These are phyloP conservation scores for Apostichopus leukothele DNA, from an alignment of 53 echinoderm and acorn worm genomes.

Conservation along the genomic window DNA sequence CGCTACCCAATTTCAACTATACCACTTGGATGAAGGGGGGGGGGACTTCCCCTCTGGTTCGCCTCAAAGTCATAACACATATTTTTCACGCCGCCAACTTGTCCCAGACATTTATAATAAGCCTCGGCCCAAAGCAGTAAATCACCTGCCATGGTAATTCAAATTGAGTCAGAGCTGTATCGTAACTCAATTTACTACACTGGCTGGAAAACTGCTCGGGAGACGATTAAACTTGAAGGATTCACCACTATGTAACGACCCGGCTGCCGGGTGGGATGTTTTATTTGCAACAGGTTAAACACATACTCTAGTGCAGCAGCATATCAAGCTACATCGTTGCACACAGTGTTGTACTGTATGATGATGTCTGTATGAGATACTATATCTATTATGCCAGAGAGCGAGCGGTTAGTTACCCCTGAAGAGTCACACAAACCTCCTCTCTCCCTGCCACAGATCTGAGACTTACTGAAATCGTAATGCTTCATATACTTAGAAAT, in stretches of 20 bases:
- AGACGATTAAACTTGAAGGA: constrained; percentile 30
- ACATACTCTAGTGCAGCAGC: background rate
- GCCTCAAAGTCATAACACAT: constrained; percentile 42
- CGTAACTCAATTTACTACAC: constrained; percentile 35
- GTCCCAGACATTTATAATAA: constrained; percentile 44
- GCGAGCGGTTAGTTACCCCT: no score
- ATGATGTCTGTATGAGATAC: no score
- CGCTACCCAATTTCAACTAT: no score
- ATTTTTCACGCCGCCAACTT: constrained; percentile 35
- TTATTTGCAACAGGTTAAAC: constrained; percentile 34
- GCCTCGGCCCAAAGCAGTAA: background rate
- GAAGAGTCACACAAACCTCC: no score
- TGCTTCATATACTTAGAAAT: no score
- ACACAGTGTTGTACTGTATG: no score
- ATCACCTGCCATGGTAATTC: constrained; percentile 23
- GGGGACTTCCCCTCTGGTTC: constrained; percentile 19
- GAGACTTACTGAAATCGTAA: no score
- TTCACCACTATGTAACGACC: constrained; percentile 24
- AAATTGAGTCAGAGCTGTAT: background rate
- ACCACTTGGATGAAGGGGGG: background rate
- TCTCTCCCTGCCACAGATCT: no score
- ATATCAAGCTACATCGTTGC: no score
- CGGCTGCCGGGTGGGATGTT: constrained; percentile 1
- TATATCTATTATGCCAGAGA: no score
- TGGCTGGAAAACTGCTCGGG: background rate